Base-by-base conservation (phyloP, 2,888 invertebrate genomes). In the Pelosia muscerda region DNA sequence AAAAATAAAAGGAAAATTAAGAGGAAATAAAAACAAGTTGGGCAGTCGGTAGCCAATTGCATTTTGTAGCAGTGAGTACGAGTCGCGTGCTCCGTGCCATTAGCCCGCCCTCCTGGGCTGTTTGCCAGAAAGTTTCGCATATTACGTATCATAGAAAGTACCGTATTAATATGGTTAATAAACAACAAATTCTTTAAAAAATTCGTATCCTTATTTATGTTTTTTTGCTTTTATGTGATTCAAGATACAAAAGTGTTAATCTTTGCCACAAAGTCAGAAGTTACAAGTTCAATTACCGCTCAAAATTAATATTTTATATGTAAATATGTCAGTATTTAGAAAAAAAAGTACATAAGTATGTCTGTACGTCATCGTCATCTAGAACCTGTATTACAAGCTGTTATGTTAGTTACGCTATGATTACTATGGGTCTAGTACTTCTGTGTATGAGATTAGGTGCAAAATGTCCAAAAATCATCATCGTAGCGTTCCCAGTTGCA, bases 51-150 rank as follows among this genome's bases (percentile, higher is more conserved):
- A 86, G 88, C 92, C 92, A 93, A 93, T 93, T 92, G 93, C 91
- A 90, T 88, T 90, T 89, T 86, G 90, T 86, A 88, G 90, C 84
- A 81, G 86, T 84, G 86, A 86, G 86, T 86, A 78, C 80, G 81
- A 87, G 87, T 92, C 88, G 93, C 93, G 92, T 93, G 92, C 86
- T 84, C 69, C 74, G 71, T 63, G 84, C 89, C 91, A 93, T 93
- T 92, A 94, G 84, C 84, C 91, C 91, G 90, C 92, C 93, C 91
- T 88, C 84, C 86, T 88, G 88, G 90, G 91, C 90, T 83, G 85
- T 78, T 84, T 88, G 91, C 91, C 91, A 91, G 89, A 84, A 82
- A 79, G 76, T 60, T 55, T 67, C 59, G 56, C 66, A 10, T 66
- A 90, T 87, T 89, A 86, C 88, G 79, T 88, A 65, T 81, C 10